Evolutionary conservation across 2,797 vertebrate genomes (phyloP), one percentile per base, ranked within the genome.

Genomic region (Siniperca obscura): DNA sequence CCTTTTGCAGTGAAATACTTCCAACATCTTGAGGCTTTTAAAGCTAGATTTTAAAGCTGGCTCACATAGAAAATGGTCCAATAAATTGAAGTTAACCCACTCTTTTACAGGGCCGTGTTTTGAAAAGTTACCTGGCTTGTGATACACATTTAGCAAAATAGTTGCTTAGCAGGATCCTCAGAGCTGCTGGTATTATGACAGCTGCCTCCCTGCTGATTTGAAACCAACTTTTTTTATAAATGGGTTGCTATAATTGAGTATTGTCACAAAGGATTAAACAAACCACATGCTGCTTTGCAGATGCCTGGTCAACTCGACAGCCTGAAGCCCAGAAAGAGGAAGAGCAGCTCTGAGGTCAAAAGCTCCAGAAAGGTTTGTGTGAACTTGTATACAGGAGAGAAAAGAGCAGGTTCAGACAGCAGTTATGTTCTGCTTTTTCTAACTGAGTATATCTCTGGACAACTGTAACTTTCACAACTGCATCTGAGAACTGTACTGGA

Each of bases 311-410:
- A 87, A 78, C 90, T 91, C 40, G 85, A 90, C 22, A 86, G 88
- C 34, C 80, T 93, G 9, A 94, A 90, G 3, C 88, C 92, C 61
- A 95, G 93, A 44, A 94, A 94, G 78, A 92, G 94, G 89, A 95
- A 91, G 70, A 91, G 72, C 34, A 52, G 72, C 65, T 82, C 87
- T 52, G 84, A 88, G 66, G 83, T 86, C 67, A 93, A 86, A 86
- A 68, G 71, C 88, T 86, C 91, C 89, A 82, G 78, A 82, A 93
- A 95, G 95, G 94, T 96, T 80, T 75, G 91, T 90, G 69, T 84
- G 67, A 2, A 21, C n/a, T 0, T 36, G 40, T 70, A 3, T 56
- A 22, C 3, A 27, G 3, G 13, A 68, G 11, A 7, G 16, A 52
- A 38, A 50, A 70, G 64, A 70, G 10, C 9, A 57, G 3, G 1